phyloP scores from a whole-genome alignment of 1,140 invertebrate species.

The Drosophila mojavensis region DNA sequence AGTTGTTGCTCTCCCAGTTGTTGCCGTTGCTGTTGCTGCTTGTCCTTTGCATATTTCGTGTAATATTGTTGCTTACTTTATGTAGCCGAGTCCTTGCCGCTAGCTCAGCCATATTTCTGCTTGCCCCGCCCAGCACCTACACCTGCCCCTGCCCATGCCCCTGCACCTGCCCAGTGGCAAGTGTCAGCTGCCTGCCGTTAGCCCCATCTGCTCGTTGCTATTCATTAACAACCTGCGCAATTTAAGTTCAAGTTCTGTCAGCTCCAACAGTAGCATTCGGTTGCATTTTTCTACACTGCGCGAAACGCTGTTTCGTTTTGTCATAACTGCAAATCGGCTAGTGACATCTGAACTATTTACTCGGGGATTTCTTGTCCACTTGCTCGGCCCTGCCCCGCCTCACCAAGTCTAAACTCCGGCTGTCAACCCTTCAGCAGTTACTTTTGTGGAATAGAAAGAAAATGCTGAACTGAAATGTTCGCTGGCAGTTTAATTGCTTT shows the following conservation, averaged over 20 bases:
- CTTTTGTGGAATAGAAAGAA: conserved; percentile 47
- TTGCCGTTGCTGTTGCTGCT: conserved; percentile 32
- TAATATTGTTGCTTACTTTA: conserved; percentile 17
- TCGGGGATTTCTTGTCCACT: conserved; percentile 22
- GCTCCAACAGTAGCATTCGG: conserved; percentile 24
- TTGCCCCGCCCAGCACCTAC: conserved; percentile 1
- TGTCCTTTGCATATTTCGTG: conserved; percentile 62
- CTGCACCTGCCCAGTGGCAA: neutral
- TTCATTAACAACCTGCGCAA: conserved; percentile 29
- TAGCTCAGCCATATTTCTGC: conserved; percentile 48
- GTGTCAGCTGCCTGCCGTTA: too few species aligned
- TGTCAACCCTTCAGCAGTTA: neutral
- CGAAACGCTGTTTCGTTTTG: conserved; percentile 31
- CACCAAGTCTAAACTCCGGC: conserved; percentile 15
- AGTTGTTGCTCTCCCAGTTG: conserved; percentile 12
- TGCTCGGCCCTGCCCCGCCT: neutral
- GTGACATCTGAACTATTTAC: conserved; percentile 53
- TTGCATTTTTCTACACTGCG: conserved; percentile 43
- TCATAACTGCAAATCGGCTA: conserved; percentile 71
- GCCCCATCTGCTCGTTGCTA: neutral
- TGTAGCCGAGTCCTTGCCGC: conserved; percentile 21
- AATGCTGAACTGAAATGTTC: conserved; percentile 44
- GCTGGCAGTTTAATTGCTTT: conserved; percentile 71
- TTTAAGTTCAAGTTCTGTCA: conserved; percentile 38
- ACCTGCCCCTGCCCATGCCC: too few species aligned